phyloP scores from a whole-genome alignment of 2,888 invertebrate species.

The Fabriciana adippe region DNA sequence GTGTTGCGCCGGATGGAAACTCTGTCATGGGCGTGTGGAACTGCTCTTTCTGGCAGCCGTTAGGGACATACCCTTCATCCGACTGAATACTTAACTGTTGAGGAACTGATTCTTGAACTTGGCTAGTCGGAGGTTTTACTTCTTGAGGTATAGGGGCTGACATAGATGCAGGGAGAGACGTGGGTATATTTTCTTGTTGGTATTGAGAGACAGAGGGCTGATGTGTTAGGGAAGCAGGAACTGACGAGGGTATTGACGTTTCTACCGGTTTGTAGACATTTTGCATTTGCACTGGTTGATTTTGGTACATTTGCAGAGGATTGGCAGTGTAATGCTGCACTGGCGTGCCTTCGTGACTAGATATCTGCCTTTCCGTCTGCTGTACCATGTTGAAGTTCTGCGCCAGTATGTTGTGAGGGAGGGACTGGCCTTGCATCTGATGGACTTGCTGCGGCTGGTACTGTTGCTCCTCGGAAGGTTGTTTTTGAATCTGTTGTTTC shows the following conservation, averaged over 20 bases:
- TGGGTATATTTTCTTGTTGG: slow-evolving; percentile 44
- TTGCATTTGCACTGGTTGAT: slow-evolving; percentile 54
- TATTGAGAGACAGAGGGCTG: slow-evolving; percentile 42
- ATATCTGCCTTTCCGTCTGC: slow-evolving; percentile 75
- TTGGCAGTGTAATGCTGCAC: slow-evolving; percentile 75
- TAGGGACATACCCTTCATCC: slow-evolving; percentile 58
- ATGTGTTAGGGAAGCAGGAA: slow-evolving; percentile 45
- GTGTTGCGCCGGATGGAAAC: slow-evolving; percentile 61
- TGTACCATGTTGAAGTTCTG: slow-evolving; percentile 67
- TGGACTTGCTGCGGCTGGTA: slow-evolving; percentile 60
- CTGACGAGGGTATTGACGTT: slow-evolving; percentile 45
- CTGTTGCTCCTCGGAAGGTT: slow-evolving; percentile 63
- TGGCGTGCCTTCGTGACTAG: slow-evolving; percentile 79
- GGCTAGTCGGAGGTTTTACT: slow-evolving; percentile 33
- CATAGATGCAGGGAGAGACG: slow-evolving; percentile 47
- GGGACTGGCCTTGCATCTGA: slow-evolving; percentile 71
- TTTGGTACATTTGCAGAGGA: slow-evolving; percentile 73
- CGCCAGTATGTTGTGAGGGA: slow-evolving; percentile 70
- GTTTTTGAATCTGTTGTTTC: slow-evolving; percentile 57
- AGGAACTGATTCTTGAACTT: slow-evolving; percentile 52
- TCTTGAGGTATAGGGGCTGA: slow-evolving; percentile 32
- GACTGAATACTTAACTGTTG: slow-evolving; percentile 61
- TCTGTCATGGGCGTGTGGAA: slow-evolving; percentile 75
- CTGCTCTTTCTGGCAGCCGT: slow-evolving; percentile 67
- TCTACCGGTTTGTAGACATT: slow-evolving; percentile 51